A percentile compares a stretch with the other conserved stretches of the same genome.
phyloP scores from a whole-genome alignment of 1,140 invertebrate species.

The Berghia stephanieae region DNA sequence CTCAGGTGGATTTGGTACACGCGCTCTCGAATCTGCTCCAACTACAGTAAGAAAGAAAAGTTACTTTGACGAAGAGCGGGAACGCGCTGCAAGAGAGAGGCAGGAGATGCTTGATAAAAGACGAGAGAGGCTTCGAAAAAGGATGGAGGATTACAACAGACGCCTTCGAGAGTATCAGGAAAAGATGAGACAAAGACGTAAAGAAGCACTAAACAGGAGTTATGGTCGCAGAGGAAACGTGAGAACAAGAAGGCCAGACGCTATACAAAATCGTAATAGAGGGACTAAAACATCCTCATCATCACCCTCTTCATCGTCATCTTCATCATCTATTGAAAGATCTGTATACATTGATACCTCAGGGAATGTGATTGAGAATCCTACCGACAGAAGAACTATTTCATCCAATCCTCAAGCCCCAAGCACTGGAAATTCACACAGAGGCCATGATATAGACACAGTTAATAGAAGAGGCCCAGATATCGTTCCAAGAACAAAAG shows the following conservation, averaged over 20 bases:
- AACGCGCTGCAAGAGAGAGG: neutral
- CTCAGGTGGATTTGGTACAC: neutral
- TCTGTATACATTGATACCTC: neutral
- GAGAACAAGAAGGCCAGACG: no score
- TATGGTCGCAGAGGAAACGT: no score
- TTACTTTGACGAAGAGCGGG: neutral
- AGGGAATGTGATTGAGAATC: neutral
- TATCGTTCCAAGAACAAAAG: no score
- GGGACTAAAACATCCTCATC: no score
- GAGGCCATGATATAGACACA: no score
- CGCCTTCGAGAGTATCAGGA: conserved; percentile 17
- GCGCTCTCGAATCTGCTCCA: neutral
- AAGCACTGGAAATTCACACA: no score
- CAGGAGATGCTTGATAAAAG: conserved; percentile 6
- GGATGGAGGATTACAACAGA: conserved; percentile 3
- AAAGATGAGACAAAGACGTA: neutral
- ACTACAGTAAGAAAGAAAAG: neutral
- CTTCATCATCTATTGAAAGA: neutral
- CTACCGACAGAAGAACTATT: no score
- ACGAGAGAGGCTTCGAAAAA: neutral
- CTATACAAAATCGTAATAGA: no score
- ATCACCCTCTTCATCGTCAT: neutral
- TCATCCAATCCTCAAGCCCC: no score
- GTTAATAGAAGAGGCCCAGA: no score
- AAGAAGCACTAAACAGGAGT: no score